A percentile compares a stretch with the other conserved stretches of the same genome.
Evolutionary conservation across 1,140 invertebrate species (phyloP).

Genomic region (Ruditapes philippinarum): DNA sequence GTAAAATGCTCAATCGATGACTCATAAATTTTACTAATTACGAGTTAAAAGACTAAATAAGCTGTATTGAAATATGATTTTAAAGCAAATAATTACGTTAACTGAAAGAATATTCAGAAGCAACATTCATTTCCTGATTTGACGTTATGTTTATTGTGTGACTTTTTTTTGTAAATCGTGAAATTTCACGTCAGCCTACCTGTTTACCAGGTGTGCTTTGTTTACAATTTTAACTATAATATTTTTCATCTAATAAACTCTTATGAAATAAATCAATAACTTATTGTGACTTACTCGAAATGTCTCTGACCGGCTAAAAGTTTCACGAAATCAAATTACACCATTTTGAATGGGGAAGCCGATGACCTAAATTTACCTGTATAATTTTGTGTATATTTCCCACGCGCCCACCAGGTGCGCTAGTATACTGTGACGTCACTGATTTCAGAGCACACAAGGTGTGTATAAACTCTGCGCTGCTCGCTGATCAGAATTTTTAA

Average conservation of each 20-base stretch:
- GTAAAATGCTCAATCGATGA: not conserved
- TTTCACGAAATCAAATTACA: constrained; percentile 43
- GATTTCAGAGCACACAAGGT: not conserved
- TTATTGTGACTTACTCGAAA: constrained; percentile 36
- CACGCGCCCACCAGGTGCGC: constrained; percentile 66
- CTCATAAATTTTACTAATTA: no score
- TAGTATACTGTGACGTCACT: constrained; percentile 17
- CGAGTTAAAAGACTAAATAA: no score
- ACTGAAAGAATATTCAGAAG: no score
- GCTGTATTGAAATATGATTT: no score
- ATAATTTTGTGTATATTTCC: constrained; percentile 63
- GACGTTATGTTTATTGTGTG: no score
- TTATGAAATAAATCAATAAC: no score
- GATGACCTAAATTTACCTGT: constrained; percentile 66
- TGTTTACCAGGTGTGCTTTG: not conserved
- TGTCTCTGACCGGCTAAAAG: not conserved
- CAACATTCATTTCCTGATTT: no score
- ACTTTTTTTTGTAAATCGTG: no score
- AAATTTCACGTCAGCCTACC: not conserved
- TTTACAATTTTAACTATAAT: not conserved
- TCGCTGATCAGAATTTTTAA: no score
- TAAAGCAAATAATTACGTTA: no score
- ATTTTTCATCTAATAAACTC: no score
- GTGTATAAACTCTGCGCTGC: not conserved
- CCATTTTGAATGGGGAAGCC: constrained; percentile 45